Evolutionary conservation across 2,888 invertebrate genomes (phyloP), one percentile per base, ranked within the genome.

Genomic region (Orthosia gracilis): DNA sequence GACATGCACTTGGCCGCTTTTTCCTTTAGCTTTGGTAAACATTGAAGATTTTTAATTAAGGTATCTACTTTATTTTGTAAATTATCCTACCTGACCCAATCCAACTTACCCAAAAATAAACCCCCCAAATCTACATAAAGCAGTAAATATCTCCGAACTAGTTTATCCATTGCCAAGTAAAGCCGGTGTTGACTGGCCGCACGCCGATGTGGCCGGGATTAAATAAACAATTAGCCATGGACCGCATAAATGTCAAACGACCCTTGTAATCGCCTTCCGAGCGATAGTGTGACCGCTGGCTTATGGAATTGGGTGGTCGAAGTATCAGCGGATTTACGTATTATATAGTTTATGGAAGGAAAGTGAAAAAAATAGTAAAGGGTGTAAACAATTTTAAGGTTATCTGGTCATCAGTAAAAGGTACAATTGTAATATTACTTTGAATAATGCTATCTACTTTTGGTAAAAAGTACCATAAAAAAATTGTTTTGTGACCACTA

Each of bases 231-330:
- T 90, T 88, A 88, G 87, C 79, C 70, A 69, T 69, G 81, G 89
- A 88, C 91, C 92, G 85, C 89, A 88, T 91, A 87, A 89, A 89
- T 89, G 91, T 89, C 91, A 86, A 57, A 80, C 84, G 87, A 90
- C 92, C 93, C 91, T 90, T 88, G 90, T 93, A 92, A 92, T 92
- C 91, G 91, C 89, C 88, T 88, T 85, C 85, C 80, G 85, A 88
- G 84, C 89, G 87, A 78, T 83, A 87, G 82, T 86, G 83, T 85
- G 87, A 84, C 88, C 87, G 80, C 88, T 70, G 75, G 80, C 87
- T 89, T 90, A 88, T 83, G 79, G 78, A 62, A 72, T 52, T 59
- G 55, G 73, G 31, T 65, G 80, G 85, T 40, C 18, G 1, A 52
- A 79, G 49, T 83, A 67, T 18, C 11, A 82, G 87, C 88, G 88